Conservation (phyloP, 35 echinoderm and acorn worm species). For the Holothuria glaberrima region DNA sequence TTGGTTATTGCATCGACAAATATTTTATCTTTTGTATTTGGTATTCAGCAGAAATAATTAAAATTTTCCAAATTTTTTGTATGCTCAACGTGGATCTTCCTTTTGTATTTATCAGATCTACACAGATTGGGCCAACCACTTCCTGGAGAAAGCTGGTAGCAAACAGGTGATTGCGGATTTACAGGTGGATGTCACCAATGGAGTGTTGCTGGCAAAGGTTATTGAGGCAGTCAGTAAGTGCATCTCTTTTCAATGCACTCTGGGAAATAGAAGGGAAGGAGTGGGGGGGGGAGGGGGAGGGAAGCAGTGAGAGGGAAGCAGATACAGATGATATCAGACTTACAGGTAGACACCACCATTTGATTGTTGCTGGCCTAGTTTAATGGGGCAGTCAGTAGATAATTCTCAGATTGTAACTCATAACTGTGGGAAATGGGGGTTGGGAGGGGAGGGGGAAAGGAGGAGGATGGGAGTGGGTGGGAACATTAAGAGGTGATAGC, state of each 20-base stretch:
- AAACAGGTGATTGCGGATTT: conserved; percentile 82
- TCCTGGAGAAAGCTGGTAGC: conserved; percentile 89
- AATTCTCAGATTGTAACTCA: too few species aligned
- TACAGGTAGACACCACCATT: conserved; percentile 88
- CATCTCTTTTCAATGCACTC: neutral
- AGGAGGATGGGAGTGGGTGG: neutral
- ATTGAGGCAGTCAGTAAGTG: conserved; percentile 99
- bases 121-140: conserved; percentile 98
- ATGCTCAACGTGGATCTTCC: neutral
- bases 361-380: conserved; percentile 84
- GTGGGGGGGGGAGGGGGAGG: neutral
- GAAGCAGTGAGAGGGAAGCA: neutral
- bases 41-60: too few species aligned
- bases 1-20: too few species aligned
- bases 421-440: neutral
- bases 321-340: conserved; percentile 68
- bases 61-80: too few species aligned
- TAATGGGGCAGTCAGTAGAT: conserved; percentile 96
- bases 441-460: neutral
- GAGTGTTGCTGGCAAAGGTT: conserved; percentile 85
- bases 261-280: neutral
- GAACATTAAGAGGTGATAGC: neutral
- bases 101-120: conserved; percentile 74
- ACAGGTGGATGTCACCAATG: conserved; percentile 90
- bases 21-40: too few species aligned